These are phyloP conservation scores for Solenopsis invicta DNA, from an alignment of 1,140 invertebrate genomes.

Conservation along the genomic window DNA sequence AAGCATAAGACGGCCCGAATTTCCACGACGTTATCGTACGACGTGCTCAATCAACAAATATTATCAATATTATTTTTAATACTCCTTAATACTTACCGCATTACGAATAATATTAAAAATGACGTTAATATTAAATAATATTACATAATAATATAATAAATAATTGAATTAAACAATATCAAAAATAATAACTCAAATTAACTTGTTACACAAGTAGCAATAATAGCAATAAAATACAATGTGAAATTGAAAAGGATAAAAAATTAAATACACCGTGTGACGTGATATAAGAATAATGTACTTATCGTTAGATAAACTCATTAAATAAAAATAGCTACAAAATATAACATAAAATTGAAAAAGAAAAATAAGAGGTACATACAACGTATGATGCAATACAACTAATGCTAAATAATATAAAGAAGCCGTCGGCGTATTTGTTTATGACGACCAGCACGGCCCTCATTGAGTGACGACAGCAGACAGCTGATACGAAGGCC, in stretches of 20 bases:
- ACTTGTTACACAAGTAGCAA: background rate
- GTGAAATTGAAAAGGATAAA: background rate
- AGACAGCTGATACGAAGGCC: conserved; percentile 62
- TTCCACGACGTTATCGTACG: background rate
- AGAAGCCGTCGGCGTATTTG: conserved; percentile 26
- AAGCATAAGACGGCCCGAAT: background rate
- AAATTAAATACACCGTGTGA: background rate
- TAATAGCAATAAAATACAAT: background rate
- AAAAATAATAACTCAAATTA: background rate
- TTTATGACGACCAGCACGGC: conserved; percentile 24
- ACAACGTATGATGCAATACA: background rate
- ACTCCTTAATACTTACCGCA: too few relatives aligned
- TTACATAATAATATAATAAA: too few relatives aligned
- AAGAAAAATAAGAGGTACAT: background rate
- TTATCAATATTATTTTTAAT: too few relatives aligned
- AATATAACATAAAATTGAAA: background rate
- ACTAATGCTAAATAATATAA: background rate
- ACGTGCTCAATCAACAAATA: background rate
- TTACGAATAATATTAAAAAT: background rate
- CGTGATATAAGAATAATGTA: background rate
- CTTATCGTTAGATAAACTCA: too few relatives aligned
- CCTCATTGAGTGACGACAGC: conserved; percentile 44
- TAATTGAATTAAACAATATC: background rate
- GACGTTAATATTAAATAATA: too few relatives aligned
- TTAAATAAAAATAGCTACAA: background rate